Conservation (phyloP, 2,797 vertebrate genomes). For the Gymnoscopelus microlampas region DNA sequence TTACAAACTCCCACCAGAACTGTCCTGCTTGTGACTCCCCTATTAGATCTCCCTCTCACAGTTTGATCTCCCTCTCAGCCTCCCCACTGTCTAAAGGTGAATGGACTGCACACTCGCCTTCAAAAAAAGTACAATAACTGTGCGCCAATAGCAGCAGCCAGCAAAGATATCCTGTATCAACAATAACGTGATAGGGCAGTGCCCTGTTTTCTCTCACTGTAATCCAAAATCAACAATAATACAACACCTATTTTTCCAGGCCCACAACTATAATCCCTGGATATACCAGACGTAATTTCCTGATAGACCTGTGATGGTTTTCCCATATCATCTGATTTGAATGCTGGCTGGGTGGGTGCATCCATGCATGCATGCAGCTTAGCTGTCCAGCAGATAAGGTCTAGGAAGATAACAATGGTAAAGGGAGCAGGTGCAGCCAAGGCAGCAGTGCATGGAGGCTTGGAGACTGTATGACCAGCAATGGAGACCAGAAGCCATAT, state of each 20-base stretch:
- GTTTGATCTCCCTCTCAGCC: too few relatives aligned
- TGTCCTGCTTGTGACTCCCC: too few relatives aligned
- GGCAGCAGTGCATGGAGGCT: constrained; percentile 15
- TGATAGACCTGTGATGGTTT: constrained; percentile 55
- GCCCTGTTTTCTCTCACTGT: constrained; percentile 49
- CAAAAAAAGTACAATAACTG: too few relatives aligned
- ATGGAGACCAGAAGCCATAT: too few relatives aligned
- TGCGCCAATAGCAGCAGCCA: too few relatives aligned
- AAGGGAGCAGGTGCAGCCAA: constrained; percentile 28
- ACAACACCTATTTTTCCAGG: constrained; percentile 30
- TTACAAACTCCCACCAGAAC: too few relatives aligned
- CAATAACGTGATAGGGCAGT: constrained; percentile 50
- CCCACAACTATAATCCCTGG: constrained; percentile 53
- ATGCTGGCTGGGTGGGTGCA: neutral
- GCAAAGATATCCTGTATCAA: constrained; percentile 50
- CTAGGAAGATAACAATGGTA: constrained; percentile 20
- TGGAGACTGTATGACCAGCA: constrained; percentile 28
- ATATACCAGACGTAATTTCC: constrained; percentile 58
- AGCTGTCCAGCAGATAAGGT: constrained; percentile 34
- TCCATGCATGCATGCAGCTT: constrained; percentile 2
- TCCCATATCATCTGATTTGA: constrained; percentile 52
- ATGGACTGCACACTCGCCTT: too few relatives aligned
- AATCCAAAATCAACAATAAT: constrained; percentile 63
- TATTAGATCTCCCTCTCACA: too few relatives aligned
- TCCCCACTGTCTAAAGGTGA: constrained; percentile 37